These are phyloP conservation scores for Alces alces DNA, from an alignment of 2,113 vertebrate species.

Conservation along the genomic window DNA sequence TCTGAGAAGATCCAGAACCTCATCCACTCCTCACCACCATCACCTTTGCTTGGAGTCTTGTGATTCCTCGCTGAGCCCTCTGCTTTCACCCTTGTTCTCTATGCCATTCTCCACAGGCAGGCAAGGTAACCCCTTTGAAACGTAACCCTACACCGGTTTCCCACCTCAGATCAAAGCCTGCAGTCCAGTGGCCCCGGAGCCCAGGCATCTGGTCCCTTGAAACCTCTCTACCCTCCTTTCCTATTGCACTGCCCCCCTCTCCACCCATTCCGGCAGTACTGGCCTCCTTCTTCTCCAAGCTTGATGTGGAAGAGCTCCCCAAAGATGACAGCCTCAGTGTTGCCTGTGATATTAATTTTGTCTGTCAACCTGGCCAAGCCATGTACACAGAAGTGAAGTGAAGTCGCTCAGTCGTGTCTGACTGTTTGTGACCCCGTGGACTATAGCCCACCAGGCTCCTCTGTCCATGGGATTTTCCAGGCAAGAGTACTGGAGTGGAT, in stretches of 20 bases:
- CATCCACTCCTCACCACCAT: neutral
- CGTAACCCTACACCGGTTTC: rapidly evolving
- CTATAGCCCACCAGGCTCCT: neutral
- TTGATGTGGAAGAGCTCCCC: neutral
- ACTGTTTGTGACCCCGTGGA: neutral
- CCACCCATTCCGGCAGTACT: rapidly evolving
- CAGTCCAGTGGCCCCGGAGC: neutral
- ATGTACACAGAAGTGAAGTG: neutral
- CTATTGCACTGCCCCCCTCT: neutral
- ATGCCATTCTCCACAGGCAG: neutral
- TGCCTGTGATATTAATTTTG: neutral
- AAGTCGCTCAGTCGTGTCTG: rapidly evolving
- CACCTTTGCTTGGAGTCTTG: no score
- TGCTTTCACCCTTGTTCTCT: neutral
- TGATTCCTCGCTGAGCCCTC: neutral
- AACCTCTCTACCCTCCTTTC: neutral
- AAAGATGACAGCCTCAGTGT: neutral
- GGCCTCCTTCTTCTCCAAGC: no score
- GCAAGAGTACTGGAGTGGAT: neutral
- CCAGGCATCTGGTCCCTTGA: no score
- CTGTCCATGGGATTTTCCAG: neutral
- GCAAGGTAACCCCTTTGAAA: neutral
- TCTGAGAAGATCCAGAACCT: neutral
- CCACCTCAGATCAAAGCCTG: neutral
- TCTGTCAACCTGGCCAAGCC: neutral